phyloP scores from a whole-genome alignment of 2,113 vertebrate genomes.

The Cyphomyrus plagiostoma region DNA sequence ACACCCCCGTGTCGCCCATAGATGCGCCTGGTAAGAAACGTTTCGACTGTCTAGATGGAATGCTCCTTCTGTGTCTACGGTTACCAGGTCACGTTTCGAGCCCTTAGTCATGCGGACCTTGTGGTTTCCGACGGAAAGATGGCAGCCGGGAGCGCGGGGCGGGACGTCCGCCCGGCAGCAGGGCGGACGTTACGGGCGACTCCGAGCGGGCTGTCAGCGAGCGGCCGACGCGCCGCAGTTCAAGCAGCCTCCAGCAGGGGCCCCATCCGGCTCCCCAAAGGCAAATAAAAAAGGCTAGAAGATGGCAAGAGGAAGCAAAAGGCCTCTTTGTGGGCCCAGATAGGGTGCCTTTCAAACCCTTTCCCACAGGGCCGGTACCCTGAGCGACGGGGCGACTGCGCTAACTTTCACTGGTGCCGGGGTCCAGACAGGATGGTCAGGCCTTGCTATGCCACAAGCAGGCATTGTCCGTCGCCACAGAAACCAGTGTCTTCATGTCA shows the following conservation, averaged over 20 bases:
- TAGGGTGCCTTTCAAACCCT: conserved; percentile 65
- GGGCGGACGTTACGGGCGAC: background rate
- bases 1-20: background rate
- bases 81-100: background rate
- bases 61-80: background rate
- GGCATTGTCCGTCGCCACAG: conserved; percentile 74
- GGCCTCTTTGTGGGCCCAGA: conserved; percentile 63
- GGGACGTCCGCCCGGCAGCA: background rate
- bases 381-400: conserved; percentile 61
- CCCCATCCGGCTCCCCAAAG: conserved; percentile 55
- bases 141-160: background rate
- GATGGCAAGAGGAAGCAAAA: conserved; percentile 59
- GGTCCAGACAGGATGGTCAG: conserved; percentile 65
- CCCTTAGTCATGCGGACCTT: background rate
- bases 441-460: conserved; percentile 69
- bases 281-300: conserved; percentile 65
- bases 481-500: conserved; percentile 78
- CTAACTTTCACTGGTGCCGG: conserved; percentile 75
- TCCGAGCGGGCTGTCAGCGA: background rate
- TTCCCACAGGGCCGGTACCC: conserved; percentile 64
- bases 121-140: background rate
- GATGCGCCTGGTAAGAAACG: background rate
- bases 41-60: background rate
- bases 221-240: conserved; percentile 32
- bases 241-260: conserved; percentile 36